phyloP scores from a whole-genome alignment of 2,113 vertebrate genomes.

The Seriola quinqueradiata region DNA sequence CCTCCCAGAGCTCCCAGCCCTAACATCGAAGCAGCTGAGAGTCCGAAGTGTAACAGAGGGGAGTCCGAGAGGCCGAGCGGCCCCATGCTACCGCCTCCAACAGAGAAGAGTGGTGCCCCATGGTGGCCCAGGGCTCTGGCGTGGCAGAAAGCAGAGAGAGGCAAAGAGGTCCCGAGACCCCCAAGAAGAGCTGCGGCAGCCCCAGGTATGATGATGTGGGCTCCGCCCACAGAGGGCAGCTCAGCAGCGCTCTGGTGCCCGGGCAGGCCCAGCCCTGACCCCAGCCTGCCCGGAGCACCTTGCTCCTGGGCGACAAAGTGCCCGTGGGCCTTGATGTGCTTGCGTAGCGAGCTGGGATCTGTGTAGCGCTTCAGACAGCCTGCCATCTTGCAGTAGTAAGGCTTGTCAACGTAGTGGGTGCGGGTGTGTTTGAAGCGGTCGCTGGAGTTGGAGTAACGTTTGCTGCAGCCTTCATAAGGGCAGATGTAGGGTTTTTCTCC shows the following conservation, averaged over 20 bases:
- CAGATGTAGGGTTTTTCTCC: slow-evolving; percentile 98
- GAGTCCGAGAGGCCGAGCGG: slow-evolving; percentile 89
- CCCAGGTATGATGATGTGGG: slow-evolving; percentile 87
- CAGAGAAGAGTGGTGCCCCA: slow-evolving; percentile 61
- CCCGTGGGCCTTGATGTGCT: slow-evolving; percentile 99
- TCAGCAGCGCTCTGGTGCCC: slow-evolving; percentile 63
- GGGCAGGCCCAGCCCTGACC: slow-evolving; percentile 40
- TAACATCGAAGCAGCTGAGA: slow-evolving; percentile 89
- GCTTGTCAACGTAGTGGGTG: slow-evolving; percentile 98
- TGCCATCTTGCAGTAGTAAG: slow-evolving; percentile 98
- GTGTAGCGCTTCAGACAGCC: slow-evolving; percentile 99
- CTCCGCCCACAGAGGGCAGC: slow-evolving; percentile 80
- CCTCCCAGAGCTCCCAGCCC: slow-evolving; percentile 80
- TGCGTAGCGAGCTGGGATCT: slow-evolving; percentile 97
- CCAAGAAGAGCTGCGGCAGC: slow-evolving; percentile 88
- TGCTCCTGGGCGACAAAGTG: slow-evolving; percentile 92
- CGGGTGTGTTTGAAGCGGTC: slow-evolving; percentile 99
- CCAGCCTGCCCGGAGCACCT: slow-evolving; percentile 77
- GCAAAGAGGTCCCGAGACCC: slow-evolving; percentile 82
- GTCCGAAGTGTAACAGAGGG: slow-evolving; percentile 89
- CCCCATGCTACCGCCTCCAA: slow-evolving; percentile 43
- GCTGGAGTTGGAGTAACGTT: slow-evolving; percentile 99
- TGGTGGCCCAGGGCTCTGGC: slow-evolving; percentile 83
- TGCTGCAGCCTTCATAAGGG: slow-evolving; percentile 97
- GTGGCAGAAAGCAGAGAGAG: slow-evolving; percentile 83